A percentile compares a stretch with the other conserved stretches of the same genome.
phyloP scores from a whole-genome alignment of 2,797 vertebrate genomes.

The Varecia variegata region DNA sequence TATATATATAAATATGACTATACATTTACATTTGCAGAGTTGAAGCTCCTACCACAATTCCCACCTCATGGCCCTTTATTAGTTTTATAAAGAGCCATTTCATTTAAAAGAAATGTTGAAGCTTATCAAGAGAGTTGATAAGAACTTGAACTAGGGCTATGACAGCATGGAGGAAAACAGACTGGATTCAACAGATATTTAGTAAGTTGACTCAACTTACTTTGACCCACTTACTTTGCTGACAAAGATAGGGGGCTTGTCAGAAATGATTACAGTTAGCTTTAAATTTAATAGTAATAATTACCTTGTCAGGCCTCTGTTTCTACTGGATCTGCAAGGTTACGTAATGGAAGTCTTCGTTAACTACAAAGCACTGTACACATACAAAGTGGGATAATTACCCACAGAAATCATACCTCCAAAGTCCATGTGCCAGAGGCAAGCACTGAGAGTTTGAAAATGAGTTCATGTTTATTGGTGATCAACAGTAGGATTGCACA shows the following conservation, averaged over 20 bases:
- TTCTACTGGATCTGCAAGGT: background rate
- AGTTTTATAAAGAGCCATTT: background rate
- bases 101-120: background rate
- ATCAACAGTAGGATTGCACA: constrained; percentile 32
- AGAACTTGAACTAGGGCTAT: background rate
- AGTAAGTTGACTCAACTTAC: background rate
- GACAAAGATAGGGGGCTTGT: constrained; percentile 29
- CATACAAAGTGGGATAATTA: constrained; percentile 16
- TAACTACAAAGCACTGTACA: constrained; percentile 10
- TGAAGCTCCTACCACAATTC: background rate
- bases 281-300: constrained; percentile 59
- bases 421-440: constrained; percentile 26
- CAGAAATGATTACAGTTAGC: constrained; percentile 47
- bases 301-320: constrained; percentile 24
- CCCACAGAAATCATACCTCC: constrained; percentile 47
- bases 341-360: constrained; percentile 52
- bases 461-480: constrained; percentile 39
- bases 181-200: background rate
- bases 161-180: background rate
- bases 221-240: constrained; percentile 15
- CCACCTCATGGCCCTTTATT: background rate
- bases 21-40: background rate
- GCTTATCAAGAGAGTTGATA: background rate
- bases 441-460: constrained; percentile 45
- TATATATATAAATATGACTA: background rate